Evolutionary conservation across 2,888 invertebrate species (phyloP).

Genomic region (Drosophila heteroneura): DNA sequence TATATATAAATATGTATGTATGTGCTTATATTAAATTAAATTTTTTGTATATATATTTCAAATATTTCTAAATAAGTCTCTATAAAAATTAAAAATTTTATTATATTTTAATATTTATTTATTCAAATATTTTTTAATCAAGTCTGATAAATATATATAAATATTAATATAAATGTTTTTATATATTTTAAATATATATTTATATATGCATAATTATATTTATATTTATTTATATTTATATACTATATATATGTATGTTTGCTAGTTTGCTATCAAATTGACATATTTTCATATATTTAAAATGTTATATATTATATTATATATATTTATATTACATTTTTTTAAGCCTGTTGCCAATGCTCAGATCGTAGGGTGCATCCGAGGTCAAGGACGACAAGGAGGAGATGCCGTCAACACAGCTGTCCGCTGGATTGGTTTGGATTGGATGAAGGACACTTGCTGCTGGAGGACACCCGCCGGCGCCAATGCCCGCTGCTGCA

Average conservation of each 20-base stretch:
- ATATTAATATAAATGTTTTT: not conserved
- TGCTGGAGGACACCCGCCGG: constrained; percentile 9
- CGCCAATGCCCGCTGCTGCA: constrained; percentile 48
- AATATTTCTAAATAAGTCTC: not conserved
- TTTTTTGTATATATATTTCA: not conserved
- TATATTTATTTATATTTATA: no score
- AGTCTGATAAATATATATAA: not conserved
- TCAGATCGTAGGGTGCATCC: constrained; percentile 79
- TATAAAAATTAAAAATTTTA: no score
- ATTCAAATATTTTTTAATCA: not conserved
- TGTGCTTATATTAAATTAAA: not conserved
- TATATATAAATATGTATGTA: not conserved
- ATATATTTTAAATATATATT: no score
- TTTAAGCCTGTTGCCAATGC: constrained; percentile 72
- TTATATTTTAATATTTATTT: not conserved
- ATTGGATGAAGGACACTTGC: not conserved
- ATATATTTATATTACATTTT: constrained; percentile 57
- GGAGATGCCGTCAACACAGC: constrained; percentile 1
- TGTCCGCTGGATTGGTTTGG: not conserved
- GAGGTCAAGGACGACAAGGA: constrained; percentile 23
- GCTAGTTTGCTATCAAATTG: not conserved
- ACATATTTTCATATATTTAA: not conserved
- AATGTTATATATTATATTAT: not conserved
- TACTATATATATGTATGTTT: not conserved
- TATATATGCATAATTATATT: not conserved